Conservation (phyloP, 1,140 invertebrate genomes). For the Colletes latitarsis region DNA sequence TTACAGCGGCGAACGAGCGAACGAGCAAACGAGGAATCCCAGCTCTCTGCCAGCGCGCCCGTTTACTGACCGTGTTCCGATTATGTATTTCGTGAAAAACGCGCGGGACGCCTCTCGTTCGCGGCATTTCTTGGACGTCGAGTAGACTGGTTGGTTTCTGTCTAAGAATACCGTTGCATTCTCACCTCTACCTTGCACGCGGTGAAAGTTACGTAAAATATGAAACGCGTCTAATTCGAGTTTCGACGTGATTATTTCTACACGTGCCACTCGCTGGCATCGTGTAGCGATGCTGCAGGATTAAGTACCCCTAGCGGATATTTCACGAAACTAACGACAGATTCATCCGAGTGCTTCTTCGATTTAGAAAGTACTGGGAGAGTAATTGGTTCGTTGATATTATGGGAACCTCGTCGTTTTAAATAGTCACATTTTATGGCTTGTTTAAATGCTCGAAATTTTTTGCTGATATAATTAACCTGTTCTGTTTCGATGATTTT, state of each 20-base stretch:
- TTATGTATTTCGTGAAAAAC: slow-evolving; percentile 27
- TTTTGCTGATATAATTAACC: no score
- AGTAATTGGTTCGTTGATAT: not conserved
- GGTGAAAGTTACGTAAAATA: slow-evolving; percentile 43
- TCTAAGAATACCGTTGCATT: slow-evolving; percentile 30
- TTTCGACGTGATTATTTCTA: slow-evolving; percentile 3
- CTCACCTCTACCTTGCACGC: slow-evolving; percentile 18
- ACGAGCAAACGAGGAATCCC: slow-evolving; percentile 42
- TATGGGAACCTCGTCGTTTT: not conserved
- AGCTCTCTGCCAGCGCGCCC: slow-evolving; percentile 42
- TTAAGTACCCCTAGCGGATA: not conserved
- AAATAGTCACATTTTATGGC: not conserved
- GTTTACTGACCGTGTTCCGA: slow-evolving; percentile 60
- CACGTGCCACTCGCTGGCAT: not conserved
- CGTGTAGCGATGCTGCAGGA: not conserved
- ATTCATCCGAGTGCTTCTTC: no score
- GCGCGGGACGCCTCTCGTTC: not conserved
- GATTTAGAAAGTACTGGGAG: not conserved
- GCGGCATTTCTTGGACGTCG: not conserved
- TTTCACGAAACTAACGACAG: not conserved
- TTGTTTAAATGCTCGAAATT: no score
- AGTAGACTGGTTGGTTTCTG: not conserved
- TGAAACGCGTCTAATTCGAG: slow-evolving; percentile 21
- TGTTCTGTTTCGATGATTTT: no score
- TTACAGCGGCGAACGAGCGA: slow-evolving; percentile 52